Evolutionary conservation across 1,140 invertebrate genomes (phyloP), one percentile per base, ranked within the genome.

Genomic region (Heliconius congener): DNA sequence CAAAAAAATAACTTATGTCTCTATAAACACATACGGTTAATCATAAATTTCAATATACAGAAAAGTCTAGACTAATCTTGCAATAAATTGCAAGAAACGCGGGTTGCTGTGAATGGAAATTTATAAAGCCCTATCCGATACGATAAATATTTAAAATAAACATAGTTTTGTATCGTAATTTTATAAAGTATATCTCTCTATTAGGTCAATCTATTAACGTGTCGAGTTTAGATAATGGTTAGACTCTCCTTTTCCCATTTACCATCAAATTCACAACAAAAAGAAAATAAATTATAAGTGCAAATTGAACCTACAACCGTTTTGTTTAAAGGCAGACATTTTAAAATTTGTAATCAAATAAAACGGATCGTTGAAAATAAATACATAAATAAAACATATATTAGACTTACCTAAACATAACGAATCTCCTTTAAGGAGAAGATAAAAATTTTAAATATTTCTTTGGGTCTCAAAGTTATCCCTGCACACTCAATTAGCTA

Each of bases 31-130:
- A 0, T 42, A 23, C 8, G 2, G 55, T 57, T 23, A n/a, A 18
- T 57, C 55, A 8, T 23, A 57, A 57, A 23, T 57, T 57, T 57
- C 55, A 57, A 57, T 57, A 11, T 66, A 4, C 57, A 27, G 57
- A 11, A 66, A 66, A 66, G 27, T 57, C n/a, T 57, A 57, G 55
- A 57, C n/a, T n/a, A 57, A 57, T 57, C n/a, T 57, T 57, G 55
- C n/a, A 57, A 57, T 57, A 57, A 57, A 57, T 57, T 57, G n/a
- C 8, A 57, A 19, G n/a, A n/a, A 57, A n/a, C 55, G 55, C 19
- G 5, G 55, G 55, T 23, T 23, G n/a, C 55, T 57, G 19, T 57
- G 55, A 57, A 57, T 57, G 23, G 23, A 66, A 66, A 30, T 66
- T 66, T 66, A 66, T 66, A 66, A 11, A 66, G 55, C 23, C 23